Conservation (phyloP, 1,140 invertebrate species). For the Ceratosolen fusciceps region DNA sequence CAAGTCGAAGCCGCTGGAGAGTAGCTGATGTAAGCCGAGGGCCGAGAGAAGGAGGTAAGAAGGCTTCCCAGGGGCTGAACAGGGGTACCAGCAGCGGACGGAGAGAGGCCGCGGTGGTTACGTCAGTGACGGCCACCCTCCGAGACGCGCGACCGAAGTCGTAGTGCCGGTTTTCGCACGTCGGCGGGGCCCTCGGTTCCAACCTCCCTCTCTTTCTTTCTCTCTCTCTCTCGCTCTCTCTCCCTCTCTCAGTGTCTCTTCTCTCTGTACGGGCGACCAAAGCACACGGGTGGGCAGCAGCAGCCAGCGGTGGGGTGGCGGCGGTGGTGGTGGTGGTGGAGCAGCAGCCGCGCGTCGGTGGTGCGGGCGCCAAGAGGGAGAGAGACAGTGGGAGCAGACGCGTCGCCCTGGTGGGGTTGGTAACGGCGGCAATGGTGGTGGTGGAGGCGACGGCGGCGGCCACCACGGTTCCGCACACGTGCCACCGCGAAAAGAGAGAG, state of each 20-base stretch:
- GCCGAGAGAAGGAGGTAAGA: not conserved
- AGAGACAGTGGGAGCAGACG: conserved; percentile 9
- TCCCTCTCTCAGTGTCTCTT: conserved; percentile 1
- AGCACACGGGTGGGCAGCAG: too few relatives aligned
- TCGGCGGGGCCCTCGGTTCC: not conserved
- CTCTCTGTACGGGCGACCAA: too few relatives aligned
- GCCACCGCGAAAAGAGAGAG: conserved; percentile 38
- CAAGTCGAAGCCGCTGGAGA: not conserved
- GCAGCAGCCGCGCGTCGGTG: conserved; percentile 58
- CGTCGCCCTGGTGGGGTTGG: conserved; percentile 68
- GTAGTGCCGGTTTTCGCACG: conserved; percentile 13
- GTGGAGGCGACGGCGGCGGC: conserved; percentile 62
- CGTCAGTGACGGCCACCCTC: not conserved
- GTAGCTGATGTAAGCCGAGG: not conserved
- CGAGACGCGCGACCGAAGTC: conserved; percentile 13
- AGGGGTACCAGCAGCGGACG: too few relatives aligned
- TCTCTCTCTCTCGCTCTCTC: not conserved
- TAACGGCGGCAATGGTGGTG: conserved; percentile 68
- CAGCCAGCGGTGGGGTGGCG: conserved; percentile 21
- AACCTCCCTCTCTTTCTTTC: conserved; percentile 13
- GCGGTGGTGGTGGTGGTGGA: conserved; percentile 26
- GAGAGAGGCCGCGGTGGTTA: conserved; percentile 12
- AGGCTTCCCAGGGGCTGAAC: too few relatives aligned
- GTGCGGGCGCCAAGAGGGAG: conserved; percentile 65
- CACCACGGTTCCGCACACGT: conserved; percentile 65